phyloP scores from a whole-genome alignment of 2,888 invertebrate genomes.

The Epinotia demarniana region DNA sequence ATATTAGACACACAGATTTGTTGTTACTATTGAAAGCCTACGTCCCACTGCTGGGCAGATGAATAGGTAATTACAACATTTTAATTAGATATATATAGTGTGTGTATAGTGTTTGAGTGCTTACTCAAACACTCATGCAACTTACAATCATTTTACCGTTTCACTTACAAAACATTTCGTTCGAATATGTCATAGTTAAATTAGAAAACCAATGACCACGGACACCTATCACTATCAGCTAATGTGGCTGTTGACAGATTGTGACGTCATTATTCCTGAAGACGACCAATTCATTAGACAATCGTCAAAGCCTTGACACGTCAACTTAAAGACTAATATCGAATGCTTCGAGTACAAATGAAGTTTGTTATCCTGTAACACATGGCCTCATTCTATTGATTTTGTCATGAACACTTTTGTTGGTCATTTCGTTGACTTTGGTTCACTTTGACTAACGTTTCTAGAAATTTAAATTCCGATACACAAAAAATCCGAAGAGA shows the following conservation, averaged over 20 bases:
- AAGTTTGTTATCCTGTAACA: constrained; percentile 5
- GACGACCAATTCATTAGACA: background rate
- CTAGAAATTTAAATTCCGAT: background rate
- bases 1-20: too few relatives aligned
- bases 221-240: background rate
- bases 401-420: constrained; percentile 22
- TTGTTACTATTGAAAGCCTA: too few relatives aligned
- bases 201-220: constrained; percentile 24
- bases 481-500: too few relatives aligned
- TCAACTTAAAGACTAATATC: background rate
- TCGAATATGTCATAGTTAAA: constrained; percentile 15
- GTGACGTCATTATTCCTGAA: constrained; percentile 17
- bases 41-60: too few relatives aligned
- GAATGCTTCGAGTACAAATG: background rate
- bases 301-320: background rate
- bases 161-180: constrained; percentile 17
- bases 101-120: too few relatives aligned
- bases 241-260: background rate
- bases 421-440: constrained; percentile 8
- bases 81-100: too few relatives aligned
- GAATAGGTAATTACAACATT: too few relatives aligned
- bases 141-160: too few relatives aligned
- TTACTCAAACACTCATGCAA: too few relatives aligned
- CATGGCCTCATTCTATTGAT: constrained; percentile 17
- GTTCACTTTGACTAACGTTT: background rate